Evolutionary conservation across 2,797 vertebrate genomes (phyloP).

Genomic region (Octomys mimax): DNA sequence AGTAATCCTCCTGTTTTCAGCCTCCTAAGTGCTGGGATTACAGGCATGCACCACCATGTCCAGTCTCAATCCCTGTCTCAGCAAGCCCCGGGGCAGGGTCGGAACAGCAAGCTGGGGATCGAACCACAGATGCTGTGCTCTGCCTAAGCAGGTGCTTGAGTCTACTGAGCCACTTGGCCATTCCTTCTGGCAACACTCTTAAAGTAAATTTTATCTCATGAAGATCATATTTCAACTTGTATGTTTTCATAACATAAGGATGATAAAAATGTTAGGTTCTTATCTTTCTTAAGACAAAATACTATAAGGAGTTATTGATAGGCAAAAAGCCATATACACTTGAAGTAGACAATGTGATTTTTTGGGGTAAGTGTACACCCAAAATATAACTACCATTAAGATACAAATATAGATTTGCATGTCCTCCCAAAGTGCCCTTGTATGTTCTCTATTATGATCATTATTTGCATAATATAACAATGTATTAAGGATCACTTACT

Average conservation of each 20-base stretch:
- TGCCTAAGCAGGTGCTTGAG: too few relatives aligned
- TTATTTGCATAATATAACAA: not conserved
- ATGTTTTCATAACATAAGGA: not conserved
- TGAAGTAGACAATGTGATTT: not conserved
- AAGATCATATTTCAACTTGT: not conserved
- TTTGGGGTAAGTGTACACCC: not conserved
- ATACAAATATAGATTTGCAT: not conserved
- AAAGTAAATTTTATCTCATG: constrained; percentile 52
- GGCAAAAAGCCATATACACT: not conserved
- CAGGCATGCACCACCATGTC: too few relatives aligned
- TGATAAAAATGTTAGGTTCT: not conserved
- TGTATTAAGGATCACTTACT: not conserved
- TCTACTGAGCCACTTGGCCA: too few relatives aligned
- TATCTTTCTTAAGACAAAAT: not conserved
- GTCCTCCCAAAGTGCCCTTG: not conserved
- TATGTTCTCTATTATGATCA: not conserved
- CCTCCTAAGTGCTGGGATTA: too few relatives aligned
- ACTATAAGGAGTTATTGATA: not conserved
- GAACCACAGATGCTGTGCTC: too few relatives aligned
- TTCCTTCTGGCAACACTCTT: not conserved
- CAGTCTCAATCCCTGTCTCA: too few relatives aligned
- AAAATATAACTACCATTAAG: not conserved
- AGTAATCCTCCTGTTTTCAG: too few relatives aligned
- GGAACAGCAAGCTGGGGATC: too few relatives aligned
- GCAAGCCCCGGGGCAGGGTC: too few relatives aligned